Evolutionary conservation across 1,140 invertebrate genomes (phyloP), one percentile per base, ranked within the genome.

Genomic region (Fragariocoptes setiger): DNA sequence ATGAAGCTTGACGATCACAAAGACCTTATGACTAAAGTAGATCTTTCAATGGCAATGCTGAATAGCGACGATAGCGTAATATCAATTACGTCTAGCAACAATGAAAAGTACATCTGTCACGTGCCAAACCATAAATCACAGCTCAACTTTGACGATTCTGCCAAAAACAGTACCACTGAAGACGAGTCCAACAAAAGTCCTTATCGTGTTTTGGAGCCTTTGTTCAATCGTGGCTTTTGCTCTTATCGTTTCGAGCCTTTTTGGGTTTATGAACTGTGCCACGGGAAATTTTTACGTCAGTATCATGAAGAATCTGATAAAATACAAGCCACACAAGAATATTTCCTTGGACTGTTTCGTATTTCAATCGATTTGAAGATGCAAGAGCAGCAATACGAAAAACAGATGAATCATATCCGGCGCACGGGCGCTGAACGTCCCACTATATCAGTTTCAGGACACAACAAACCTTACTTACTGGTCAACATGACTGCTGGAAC

Each of bases 221-320:
- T 85, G 21, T 79, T 85, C 56, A 59, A 58, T 14, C 68, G 74
- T 46, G 59, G 59, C 37, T 56, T 59, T 3, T 92, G 82, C 58
- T 78, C 77, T 0, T 83, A 78, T 37, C 46, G 74, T 68, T 61
- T 92, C 42, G 86, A 94, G 56, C 72, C 72, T 35, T 95, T 88
- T 56, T 94, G 86, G 88, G 83, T 76, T 0, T 95, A 94, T 62
- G 83, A 94, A 60, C 62, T 95, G 8, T 94, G 88, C 53, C 86
- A 94, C 62, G 83, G 83, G 3, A 64, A 67, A 47, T 71, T 74
- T 56, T 67, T 94, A 2, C 62, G 76, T 12, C 88, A 95, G 53
- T 94, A 83, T 59, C 85, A 94, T 56, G 85, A 92, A 58, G 78
- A 85, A 50, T 66, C 78, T 46, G 13, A 13, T 16, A 8, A 17